A percentile compares a stretch with the other conserved stretches of the same genome.
Conservation (phyloP, 2,797 vertebrate species). For the Tinamus major region DNA sequence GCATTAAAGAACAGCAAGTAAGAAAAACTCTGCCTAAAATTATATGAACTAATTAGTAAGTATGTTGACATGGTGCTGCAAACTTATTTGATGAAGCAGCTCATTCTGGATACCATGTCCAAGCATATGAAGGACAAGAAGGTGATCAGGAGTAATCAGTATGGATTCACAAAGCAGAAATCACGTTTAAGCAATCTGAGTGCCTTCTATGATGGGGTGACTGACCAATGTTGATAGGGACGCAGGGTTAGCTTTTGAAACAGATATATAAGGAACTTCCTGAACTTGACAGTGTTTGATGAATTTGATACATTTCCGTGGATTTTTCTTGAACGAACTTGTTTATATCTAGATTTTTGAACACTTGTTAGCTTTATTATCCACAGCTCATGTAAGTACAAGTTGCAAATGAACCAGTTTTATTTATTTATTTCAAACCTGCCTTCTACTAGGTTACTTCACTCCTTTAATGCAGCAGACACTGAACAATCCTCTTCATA, state of each 20-base stretch:
- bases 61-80: not conserved
- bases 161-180: no score
- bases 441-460: not conserved
- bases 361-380: not conserved
- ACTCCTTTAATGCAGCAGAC: not conserved
- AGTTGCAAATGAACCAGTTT: not conserved
- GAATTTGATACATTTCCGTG: not conserved
- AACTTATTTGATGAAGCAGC: not conserved
- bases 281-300: not conserved
- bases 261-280: not conserved
- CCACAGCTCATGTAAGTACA: not conserved
- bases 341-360: not conserved
- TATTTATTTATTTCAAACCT: not conserved
- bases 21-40: constrained; percentile 10
- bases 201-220: no score
- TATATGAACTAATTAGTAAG: not conserved
- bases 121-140: no score
- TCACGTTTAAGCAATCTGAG: no score
- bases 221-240: no score
- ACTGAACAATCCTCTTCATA: not conserved
- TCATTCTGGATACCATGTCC: no score
- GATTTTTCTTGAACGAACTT: not conserved
- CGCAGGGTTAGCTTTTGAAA: no score
- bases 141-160: no score
- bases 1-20: not conserved